Evolutionary conservation across 2,797 vertebrate species (phyloP), one percentile per base, ranked within the genome.

Genomic region (Pachyuromys duprasi): DNA sequence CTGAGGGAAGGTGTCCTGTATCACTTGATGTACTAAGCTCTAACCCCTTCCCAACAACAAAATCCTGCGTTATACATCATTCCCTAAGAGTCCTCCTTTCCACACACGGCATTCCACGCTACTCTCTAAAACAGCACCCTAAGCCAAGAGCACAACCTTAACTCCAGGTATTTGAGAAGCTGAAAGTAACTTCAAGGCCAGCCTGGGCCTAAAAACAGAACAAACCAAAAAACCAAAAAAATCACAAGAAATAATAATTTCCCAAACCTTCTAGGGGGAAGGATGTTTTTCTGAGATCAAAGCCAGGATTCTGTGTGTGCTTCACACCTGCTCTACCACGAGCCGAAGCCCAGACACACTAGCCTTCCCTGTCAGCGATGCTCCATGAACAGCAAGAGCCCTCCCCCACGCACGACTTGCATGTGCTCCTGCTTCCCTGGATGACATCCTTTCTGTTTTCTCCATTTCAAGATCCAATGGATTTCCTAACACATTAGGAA

Each of bases 11-110:
- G 49, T 91, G 42, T 45, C 81, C 65, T 90, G 6, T 57, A 9
- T 83, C 80, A 65, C 53, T 45, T 88, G 42, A 92, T 55, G 83
- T 31, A 84, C 53, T 87, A 93, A 86, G 57, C 49, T 72, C 12
- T 60, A 49, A 96, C n/a, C 33, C 55, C 81, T 55, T 31, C 67
- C 39, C 70, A 93, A 93, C 28, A 86, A 95, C 4, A 90, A 74
- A 95, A 70, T 65, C 57, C 26, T 86, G 72, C 70, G 89, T 67
- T 79, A 63, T 65, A 15, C 13, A 24, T 83, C 53, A 91, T 49
- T 87, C 49, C 65, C 62, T 70, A 57, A 49, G 76, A 17, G 17
- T 33, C 45, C 31, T 26, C 62, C 42, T n/a, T 91, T 89, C 72
- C 33, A 87, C 57, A 88, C 15, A 57, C 89, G 55, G 57, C 53